Evolutionary conservation across 2,888 invertebrate genomes (phyloP), one percentile per base, ranked within the genome.

Genomic region (Sycophila texana): DNA sequence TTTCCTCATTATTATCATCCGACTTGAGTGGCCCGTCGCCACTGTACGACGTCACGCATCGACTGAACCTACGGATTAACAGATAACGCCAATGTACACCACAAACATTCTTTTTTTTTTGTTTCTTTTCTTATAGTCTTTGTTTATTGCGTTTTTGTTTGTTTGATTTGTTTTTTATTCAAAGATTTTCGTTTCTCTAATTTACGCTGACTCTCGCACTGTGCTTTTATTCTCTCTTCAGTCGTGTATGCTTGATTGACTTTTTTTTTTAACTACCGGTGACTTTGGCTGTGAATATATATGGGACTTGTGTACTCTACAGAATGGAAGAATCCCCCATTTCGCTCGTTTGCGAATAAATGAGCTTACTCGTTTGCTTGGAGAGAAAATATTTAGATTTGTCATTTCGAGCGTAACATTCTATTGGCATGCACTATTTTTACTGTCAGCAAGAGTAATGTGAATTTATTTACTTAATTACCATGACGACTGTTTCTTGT

Each of bases 61-160:
- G 89, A 90, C 90, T 90, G 90, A 90, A 90, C 90, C 90, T 90
- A 90, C 88, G 90, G 89, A 89, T 87, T 85, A 88, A 84, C 74
- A 81, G 85, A 87, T 83, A 87, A 85, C 84, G 61, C 77, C 67
- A 85, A 86, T 86, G 84, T 87, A 86, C 86, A 87, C 85, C 84
- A 86, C 58, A 66, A 20, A 72, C 72, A 67, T 65, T 63, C 57
- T 70, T 20, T 18, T 67, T n/a, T 68, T 18, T 20, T 53, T 18
- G 22, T 67, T 26, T 30, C 16, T 26, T 26, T 18, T 22, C 20
- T 51, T 53, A 12, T n/a, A 16, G 20, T 47, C 16, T 67, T 18
- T 67, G 22, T 22, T 16, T 26, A 18, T 53, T 22, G 47, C 20
- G 61, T n/a, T 65, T 65, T 30, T 30, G 26, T 26, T 26, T 7